phyloP scores from a whole-genome alignment of 2,113 vertebrate species.

The Nettapus auritus region DNA sequence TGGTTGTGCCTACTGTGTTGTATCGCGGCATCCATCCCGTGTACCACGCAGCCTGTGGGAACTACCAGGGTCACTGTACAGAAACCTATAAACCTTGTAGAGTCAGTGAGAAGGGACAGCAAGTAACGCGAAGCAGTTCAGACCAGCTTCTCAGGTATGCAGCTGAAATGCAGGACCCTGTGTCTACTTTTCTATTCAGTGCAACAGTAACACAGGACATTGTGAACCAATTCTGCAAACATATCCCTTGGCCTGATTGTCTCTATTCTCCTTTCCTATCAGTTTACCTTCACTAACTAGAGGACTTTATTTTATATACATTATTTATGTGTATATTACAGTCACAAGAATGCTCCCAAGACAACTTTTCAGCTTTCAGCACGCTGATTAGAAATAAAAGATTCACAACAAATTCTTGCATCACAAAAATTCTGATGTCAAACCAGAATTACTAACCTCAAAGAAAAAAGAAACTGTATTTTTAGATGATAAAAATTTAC shows the following conservation, averaged over 20 bases:
- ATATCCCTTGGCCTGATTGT: background rate
- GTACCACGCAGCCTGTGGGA: background rate
- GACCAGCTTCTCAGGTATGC: background rate
- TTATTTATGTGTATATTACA: background rate
- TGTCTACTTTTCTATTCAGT: background rate
- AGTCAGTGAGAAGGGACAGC: background rate
- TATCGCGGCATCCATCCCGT: accelerated
- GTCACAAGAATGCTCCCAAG: background rate
- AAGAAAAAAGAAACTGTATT: background rate
- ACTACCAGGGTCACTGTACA: background rate
- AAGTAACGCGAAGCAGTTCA: background rate
- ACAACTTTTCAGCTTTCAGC: background rate
- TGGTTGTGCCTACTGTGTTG: background rate
- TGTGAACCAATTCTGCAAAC: background rate
- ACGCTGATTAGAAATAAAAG: background rate
- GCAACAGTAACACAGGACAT: background rate
- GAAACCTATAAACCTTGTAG: background rate
- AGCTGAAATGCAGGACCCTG: background rate
- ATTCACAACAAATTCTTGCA: background rate
- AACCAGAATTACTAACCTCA: background rate
- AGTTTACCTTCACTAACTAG: background rate
- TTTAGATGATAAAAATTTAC: background rate
- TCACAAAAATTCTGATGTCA: background rate
- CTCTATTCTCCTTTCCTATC: background rate
- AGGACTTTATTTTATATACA: background rate